Evolutionary conservation across 1,140 invertebrate species (phyloP).

Genomic region (Ceratosolen fusciceps): DNA sequence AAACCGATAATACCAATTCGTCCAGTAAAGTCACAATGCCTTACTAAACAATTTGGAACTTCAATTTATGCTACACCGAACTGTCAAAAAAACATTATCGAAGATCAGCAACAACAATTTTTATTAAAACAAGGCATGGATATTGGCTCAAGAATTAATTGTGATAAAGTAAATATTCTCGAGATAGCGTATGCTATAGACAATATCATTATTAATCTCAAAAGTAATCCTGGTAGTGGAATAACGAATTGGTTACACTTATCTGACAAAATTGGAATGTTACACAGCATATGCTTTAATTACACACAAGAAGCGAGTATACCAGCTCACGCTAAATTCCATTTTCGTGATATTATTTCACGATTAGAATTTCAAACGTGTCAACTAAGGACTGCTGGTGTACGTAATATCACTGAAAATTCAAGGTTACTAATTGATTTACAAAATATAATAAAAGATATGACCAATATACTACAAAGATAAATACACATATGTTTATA

Average conservation of each 20-base stretch:
- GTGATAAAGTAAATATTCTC: slow-evolving; percentile 76
- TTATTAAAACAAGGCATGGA: slow-evolving; percentile 16
- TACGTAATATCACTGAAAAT: slow-evolving; percentile 79
- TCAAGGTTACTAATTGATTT: slow-evolving; percentile 80
- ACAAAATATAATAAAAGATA: slow-evolving; percentile 85
- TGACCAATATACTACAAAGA: slow-evolving; percentile 85
- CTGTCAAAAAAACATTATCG: slow-evolving; percentile 58
- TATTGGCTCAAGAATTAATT: neutral
- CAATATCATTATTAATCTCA: slow-evolving; percentile 76
- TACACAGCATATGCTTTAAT: slow-evolving; percentile 83
- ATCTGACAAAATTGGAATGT: slow-evolving; percentile 85
- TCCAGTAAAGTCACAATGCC: slow-evolving; percentile 70
- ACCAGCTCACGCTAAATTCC: slow-evolving; percentile 89
- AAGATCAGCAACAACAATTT: slow-evolving; percentile 56
- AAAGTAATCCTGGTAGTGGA: slow-evolving; percentile 74
- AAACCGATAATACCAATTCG: slow-evolving; percentile 81
- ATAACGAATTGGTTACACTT: slow-evolving; percentile 84
- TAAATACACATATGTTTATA: slow-evolving; percentile 65
- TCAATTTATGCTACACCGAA: slow-evolving; percentile 75
- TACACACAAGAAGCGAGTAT: slow-evolving; percentile 82
- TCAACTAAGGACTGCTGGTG: slow-evolving; percentile 80
- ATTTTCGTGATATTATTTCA: slow-evolving; percentile 87
- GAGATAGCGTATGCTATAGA: slow-evolving; percentile 81
- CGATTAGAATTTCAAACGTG: slow-evolving; percentile 85
- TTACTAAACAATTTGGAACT: slow-evolving; percentile 69